Conservation (phyloP, 2,888 invertebrate species). For the Carabus problematicus region DNA sequence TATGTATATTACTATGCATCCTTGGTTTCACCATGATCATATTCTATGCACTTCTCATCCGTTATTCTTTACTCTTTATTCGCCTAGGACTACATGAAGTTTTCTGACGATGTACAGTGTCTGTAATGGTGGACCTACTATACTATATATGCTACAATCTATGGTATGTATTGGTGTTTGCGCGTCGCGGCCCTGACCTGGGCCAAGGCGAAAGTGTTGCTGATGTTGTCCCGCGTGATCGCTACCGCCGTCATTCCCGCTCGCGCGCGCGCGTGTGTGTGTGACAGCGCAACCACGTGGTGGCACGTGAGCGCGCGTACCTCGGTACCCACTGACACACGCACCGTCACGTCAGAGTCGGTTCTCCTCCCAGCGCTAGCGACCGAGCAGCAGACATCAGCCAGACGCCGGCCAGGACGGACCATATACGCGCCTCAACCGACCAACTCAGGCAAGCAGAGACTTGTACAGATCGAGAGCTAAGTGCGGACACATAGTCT, state of each 20-base stretch:
- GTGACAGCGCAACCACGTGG: slow-evolving; percentile 25
- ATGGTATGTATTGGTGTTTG: slow-evolving; percentile 20
- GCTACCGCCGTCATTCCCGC: slow-evolving; percentile 43
- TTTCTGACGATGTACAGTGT: no score
- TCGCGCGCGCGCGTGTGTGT: slow-evolving; percentile 46
- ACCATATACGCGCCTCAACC: slow-evolving; percentile 1
- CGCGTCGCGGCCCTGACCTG: slow-evolving; percentile 50
- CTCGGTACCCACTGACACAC: slow-evolving; percentile 22
- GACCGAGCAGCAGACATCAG: slow-evolving; percentile 39
- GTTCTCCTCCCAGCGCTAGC: slow-evolving; percentile 5
- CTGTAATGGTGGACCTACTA: no score
- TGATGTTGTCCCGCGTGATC: slow-evolving; percentile 29
- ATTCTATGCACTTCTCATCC: no score
- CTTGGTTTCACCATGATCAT: no score
- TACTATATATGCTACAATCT: no score
- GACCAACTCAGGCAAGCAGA: neutral
- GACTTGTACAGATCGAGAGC: no score
- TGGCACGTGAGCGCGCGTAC: slow-evolving; percentile 51
- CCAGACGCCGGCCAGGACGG: slow-evolving; percentile 39
- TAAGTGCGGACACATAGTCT: no score
- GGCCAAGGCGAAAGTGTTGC: slow-evolving; percentile 18
- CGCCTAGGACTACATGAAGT: no score
- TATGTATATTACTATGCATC: no score
- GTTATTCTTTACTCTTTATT: no score
- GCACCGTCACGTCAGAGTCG: slow-evolving; percentile 7